Conservation (phyloP, 1,140 invertebrate genomes). For the Drosophila varians region DNA sequence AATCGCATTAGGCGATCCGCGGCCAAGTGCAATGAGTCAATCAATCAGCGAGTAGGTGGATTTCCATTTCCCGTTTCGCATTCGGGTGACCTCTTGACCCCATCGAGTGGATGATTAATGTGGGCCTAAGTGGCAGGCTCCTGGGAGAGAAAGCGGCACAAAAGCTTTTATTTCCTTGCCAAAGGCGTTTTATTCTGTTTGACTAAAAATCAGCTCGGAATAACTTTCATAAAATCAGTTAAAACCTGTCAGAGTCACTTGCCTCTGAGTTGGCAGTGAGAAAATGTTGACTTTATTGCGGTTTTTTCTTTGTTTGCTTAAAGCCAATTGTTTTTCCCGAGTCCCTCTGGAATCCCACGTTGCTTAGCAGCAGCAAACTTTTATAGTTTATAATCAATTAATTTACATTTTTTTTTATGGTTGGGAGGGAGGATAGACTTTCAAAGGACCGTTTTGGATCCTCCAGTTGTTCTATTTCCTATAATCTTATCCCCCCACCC, state of each 20-base stretch:
- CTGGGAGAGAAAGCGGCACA: neutral
- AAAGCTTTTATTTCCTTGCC: neutral
- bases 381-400: slow-evolving; percentile 65
- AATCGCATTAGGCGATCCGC: slow-evolving; percentile 46
- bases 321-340: slow-evolving; percentile 18
- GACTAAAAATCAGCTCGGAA: neutral
- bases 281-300: slow-evolving; percentile 52
- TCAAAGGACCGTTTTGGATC: neutral
- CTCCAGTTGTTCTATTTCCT: too few relatives aligned
- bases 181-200: neutral
- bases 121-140: slow-evolving; percentile 7
- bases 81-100: slow-evolving; percentile 50
- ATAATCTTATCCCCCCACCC: too few relatives aligned
- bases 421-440: neutral
- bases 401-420: slow-evolving; percentile 60
- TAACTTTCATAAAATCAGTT: slow-evolving; percentile 17
- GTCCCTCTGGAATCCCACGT: slow-evolving; percentile 34
- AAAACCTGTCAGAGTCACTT: slow-evolving; percentile 2
- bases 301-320: slow-evolving; percentile 62
- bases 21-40: slow-evolving; percentile 42
- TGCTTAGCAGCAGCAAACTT: slow-evolving; percentile 50
- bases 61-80: slow-evolving; percentile 19
- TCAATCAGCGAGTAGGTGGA: slow-evolving; percentile 41
- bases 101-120: slow-evolving; percentile 29
- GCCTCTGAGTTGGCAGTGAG: too few relatives aligned